Percentiles rank a stretch among this genome's conserved stretches.
These are phyloP conservation scores for Lasioglossum marginatum DNA, from an alignment of 2,888 invertebrate species.

Conservation along the genomic window DNA sequence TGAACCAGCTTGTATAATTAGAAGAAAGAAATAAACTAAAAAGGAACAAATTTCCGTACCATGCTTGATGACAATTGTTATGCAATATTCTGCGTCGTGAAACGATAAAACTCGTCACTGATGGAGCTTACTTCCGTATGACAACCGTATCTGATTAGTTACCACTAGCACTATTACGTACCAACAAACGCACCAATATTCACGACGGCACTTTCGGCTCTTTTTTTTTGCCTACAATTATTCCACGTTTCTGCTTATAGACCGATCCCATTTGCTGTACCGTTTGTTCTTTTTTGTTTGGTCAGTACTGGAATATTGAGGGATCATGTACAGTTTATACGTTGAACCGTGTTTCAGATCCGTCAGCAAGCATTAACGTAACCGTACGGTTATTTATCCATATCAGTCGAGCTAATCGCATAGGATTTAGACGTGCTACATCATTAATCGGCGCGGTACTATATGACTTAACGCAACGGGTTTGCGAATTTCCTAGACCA, in stretches of 20 bases:
- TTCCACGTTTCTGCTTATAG: conserved; percentile 16
- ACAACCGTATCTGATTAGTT: conserved; percentile 53
- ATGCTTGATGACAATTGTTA: conserved; percentile 30
- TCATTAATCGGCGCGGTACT: conserved; percentile 97
- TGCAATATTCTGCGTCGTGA: conserved; percentile 57
- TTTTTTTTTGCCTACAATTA: conserved; percentile 28
- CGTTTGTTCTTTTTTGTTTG: conserved; percentile 24
- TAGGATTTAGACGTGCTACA: conserved; percentile 93
- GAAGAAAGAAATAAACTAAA: conserved; percentile 37
- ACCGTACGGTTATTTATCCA: conserved; percentile 98
- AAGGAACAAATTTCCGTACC: conserved; percentile 57
- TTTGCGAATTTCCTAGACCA: conserved; percentile 98
- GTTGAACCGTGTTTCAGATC: conserved; percentile 95
- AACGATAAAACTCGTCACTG: conserved; percentile 39
- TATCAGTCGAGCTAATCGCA: conserved; percentile 95
- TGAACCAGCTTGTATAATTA: conserved; percentile 5
- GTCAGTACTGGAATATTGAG: conserved; percentile 21
- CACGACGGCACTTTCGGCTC: conserved; percentile 49
- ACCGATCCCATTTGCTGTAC: conserved; percentile 32
- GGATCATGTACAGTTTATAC: conserved; percentile 85
- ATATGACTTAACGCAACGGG: conserved; percentile 97
- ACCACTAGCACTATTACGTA: conserved; percentile 66
- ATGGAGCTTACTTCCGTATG: conserved; percentile 23
- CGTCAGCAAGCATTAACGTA: conserved; percentile 97
- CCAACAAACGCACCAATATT: conserved; percentile 56